Percentiles rank a stretch among this genome's conserved stretches.
Conservation (phyloP, 2,888 invertebrate genomes). For the Norana najaformis region DNA sequence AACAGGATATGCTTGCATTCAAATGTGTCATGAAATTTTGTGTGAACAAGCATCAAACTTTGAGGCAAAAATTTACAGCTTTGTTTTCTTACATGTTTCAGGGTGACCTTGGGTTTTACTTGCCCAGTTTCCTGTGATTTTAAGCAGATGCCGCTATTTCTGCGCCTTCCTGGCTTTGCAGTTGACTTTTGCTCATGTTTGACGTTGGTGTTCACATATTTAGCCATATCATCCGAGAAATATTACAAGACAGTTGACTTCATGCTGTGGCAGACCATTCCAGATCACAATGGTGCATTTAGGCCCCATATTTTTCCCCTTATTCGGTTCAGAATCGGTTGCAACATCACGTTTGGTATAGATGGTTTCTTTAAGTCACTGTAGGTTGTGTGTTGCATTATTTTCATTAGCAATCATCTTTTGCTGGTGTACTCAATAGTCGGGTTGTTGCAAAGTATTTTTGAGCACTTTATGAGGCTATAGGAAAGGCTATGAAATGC, state of each 20-base stretch:
- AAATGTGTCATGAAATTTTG: constrained; percentile 3
- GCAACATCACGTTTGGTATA: background rate
- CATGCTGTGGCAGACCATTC: background rate
- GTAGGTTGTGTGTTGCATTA: background rate
- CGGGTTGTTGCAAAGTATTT: constrained; percentile 13
- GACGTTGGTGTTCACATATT: background rate
- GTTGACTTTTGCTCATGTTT: background rate
- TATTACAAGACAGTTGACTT: background rate
- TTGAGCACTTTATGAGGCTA: background rate
- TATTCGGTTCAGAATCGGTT: background rate
- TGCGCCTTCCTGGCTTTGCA: background rate
- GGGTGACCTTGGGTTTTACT: background rate
- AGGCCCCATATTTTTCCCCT: background rate
- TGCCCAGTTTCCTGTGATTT: background rate
- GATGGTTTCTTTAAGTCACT: background rate
- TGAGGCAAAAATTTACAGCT: too few relatives aligned
- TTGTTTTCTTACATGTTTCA: background rate
- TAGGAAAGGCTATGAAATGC: constrained; percentile 9
- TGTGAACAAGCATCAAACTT: background rate
- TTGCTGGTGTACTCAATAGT: background rate
- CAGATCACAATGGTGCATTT: background rate
- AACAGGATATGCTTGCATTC: background rate
- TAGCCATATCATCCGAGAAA: background rate
- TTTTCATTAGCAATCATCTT: background rate
- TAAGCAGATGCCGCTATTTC: background rate